Base-by-base conservation (phyloP, 2,888 invertebrate species). In the Carabus problematicus region DNA sequence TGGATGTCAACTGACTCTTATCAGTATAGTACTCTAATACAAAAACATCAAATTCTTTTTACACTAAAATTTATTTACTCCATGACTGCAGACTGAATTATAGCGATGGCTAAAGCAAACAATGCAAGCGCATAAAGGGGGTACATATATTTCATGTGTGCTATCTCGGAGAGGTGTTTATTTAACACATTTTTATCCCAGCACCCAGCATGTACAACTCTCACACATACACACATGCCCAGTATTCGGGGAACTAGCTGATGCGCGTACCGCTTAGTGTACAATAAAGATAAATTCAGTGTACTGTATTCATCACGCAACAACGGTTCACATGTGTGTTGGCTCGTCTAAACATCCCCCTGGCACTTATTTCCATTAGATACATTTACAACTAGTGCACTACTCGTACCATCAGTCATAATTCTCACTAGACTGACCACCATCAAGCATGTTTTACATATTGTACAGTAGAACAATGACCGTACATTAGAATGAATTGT, bases 181-280 rank as follows among this genome's bases (percentile, higher is more conserved):
- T 64, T 64, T 64, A 64, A 64, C 55, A 64, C 64, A 64, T 64
- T 64, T 64, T 64, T 64, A 64, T 64, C 64, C 64, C 39, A 14
- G 29, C 56, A 3, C 64, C 64, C 39, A 14, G 29, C 56, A 3
- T 63, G 40, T 41, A 41, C 63, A 45, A 12, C 63, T n/a, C 63
- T 8, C 29, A 29, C 43, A 47, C 62, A 64, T 43, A 63, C 54
- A n/a, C 42, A 16, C 52, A 52, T 52, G 63, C 40, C 6, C 52
- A 47, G 58, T 40, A 29, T 6, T 29, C 29, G 3, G 29, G 8
- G 52, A 6, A 52, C 52, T 52, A 18, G 56, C 62, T 62, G 62
- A 62, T 62, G 62, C 52, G 56, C 43, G 47, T 56, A 56, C 29
- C 56, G 64, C 56, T 64, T 64, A 64, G 56, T 45, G 64, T 45